These are phyloP conservation scores for Plutella xylostella DNA, from an alignment of 2,888 invertebrate genomes.

Conservation along the genomic window DNA sequence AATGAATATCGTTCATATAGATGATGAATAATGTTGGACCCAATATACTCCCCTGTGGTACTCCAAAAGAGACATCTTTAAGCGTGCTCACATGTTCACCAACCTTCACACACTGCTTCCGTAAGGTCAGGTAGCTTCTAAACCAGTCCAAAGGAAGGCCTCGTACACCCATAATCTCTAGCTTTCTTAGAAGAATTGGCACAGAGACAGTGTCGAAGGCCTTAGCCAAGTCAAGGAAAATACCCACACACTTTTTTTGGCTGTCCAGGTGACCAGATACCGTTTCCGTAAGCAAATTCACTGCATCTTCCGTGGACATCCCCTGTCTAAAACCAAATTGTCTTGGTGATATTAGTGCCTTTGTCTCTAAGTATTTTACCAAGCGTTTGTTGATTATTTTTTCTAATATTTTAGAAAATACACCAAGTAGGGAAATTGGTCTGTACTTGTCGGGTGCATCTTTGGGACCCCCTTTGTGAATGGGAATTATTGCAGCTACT, in stretches of 20 bases:
- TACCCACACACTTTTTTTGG: neutral
- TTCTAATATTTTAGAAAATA: constrained; percentile 7
- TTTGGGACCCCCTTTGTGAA: constrained; percentile 5
- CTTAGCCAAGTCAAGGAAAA: constrained; percentile 10
- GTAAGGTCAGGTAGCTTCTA: neutral
- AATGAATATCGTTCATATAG: neutral
- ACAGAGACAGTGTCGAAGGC: constrained; percentile 10
- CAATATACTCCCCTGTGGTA: neutral
- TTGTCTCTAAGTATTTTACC: neutral
- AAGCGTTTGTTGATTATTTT: constrained; percentile 3
- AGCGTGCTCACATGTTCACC: neutral
- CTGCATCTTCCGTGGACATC: constrained; percentile 5
- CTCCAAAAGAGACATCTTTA: constrained; percentile 4
- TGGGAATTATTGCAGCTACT: neutral
- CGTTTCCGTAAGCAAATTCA: neutral
- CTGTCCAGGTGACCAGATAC: neutral
- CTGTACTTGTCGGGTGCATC: neutral
- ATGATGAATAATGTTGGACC: neutral
- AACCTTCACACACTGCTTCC: constrained; percentile 1
- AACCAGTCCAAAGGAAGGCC: constrained; percentile 8
- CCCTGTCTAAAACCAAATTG: constrained; percentile 6
- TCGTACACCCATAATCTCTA: constrained; percentile 3
- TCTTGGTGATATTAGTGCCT: neutral
- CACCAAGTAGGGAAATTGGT: constrained; percentile 5
- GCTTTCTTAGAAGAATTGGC: constrained; percentile 3